phyloP scores from a whole-genome alignment of 2,888 invertebrate genomes.

The Tenthredo distinguenda region DNA sequence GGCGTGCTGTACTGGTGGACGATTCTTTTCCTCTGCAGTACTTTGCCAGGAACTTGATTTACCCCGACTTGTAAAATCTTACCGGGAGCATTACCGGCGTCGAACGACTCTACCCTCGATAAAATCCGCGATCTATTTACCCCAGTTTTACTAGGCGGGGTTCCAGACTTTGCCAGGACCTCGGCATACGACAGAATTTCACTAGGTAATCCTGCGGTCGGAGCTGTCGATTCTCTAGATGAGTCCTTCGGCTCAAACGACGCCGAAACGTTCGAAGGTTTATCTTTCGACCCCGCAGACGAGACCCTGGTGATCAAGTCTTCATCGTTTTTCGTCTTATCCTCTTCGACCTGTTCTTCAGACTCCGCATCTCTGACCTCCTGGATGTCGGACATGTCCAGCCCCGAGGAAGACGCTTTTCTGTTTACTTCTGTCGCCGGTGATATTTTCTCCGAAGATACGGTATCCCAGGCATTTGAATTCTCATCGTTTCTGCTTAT shows the following conservation, averaged over 20 bases:
- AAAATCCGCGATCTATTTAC: conserved; percentile 5
- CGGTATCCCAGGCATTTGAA: conserved; percentile 37
- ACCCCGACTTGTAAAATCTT: background rate
- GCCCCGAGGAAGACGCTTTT: conserved; percentile 64
- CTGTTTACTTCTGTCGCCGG: conserved; percentile 62
- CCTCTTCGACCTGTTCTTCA: background rate
- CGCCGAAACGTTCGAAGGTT: background rate
- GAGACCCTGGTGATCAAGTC: background rate
- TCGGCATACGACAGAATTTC: conserved; percentile 48
- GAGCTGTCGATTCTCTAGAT: background rate
- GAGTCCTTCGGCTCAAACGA: background rate
- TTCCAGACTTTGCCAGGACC: conserved; percentile 37
- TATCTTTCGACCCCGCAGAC: background rate
- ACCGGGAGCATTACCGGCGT: background rate
- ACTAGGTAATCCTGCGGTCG: background rate
- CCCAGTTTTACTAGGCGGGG: background rate
- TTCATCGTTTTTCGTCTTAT: background rate
- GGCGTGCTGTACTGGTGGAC: conserved; percentile 62
- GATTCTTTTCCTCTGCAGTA: conserved; percentile 52
- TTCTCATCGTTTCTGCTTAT: conserved; percentile 46
- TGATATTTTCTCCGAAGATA: conserved; percentile 64
- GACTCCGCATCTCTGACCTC: conserved; percentile 62
- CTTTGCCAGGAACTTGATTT: conserved; percentile 15
- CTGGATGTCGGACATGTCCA: conserved; percentile 70
- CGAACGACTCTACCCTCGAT: conserved; percentile 45